Percentiles rank a stretch among this genome's conserved stretches.
Evolutionary conservation across 2,113 vertebrate genomes (phyloP).

Genomic region (Sylvilagus bachmani): DNA sequence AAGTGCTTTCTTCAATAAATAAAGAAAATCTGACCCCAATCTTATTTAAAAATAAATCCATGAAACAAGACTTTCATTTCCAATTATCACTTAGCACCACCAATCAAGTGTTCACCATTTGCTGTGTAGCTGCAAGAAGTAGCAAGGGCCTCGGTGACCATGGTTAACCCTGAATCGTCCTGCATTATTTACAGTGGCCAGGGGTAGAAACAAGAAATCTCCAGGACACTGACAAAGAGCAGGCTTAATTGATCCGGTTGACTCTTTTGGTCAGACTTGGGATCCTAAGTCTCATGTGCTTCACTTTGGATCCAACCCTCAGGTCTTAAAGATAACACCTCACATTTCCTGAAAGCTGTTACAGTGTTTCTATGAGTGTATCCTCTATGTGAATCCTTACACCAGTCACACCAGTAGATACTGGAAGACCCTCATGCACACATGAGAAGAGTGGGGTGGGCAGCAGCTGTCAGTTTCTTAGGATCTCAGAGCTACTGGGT

Average conservation of each 20-base stretch:
- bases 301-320: slow-evolving; percentile 12
- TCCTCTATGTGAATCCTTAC: background rate
- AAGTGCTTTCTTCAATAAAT: background rate
- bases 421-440: background rate
- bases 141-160: background rate
- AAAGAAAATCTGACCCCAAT: background rate
- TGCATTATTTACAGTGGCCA: background rate
- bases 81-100: background rate
- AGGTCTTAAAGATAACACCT: background rate
- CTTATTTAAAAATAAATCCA: slow-evolving; percentile 38
- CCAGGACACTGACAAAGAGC: background rate
- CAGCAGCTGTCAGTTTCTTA: background rate
- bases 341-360: background rate
- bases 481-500: background rate
- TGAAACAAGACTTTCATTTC: background rate
- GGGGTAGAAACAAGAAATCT: background rate
- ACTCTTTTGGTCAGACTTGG: background rate
- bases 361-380: background rate
- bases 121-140: background rate
- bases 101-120: background rate
- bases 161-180: background rate
- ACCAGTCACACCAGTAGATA: background rate
- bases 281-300: background rate
- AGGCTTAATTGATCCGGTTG: background rate
- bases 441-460: background rate